Base-by-base conservation (phyloP, 2,113 vertebrate species). In the Ellobius talpinus region DNA sequence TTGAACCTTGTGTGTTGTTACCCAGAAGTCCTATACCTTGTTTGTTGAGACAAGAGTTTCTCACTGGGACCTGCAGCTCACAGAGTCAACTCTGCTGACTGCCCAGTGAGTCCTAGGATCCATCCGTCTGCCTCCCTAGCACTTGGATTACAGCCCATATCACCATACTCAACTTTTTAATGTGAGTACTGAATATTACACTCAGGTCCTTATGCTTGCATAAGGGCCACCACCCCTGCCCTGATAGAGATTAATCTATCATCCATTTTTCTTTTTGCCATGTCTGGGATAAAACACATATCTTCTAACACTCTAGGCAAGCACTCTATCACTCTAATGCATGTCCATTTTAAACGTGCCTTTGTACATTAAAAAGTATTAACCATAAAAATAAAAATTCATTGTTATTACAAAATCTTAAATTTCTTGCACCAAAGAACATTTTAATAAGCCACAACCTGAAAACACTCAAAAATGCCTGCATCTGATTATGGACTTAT, bases 391-490 rank as follows among this genome's bases (percentile, higher is more conserved):
- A 82, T 85, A 92, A 47, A 39, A 81, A 93, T 12, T 52, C 9
- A 17, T 42, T 88, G 24, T 63, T 72, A 10, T 87, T 61, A 78
- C 50, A 5, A 81, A 76, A 92, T 52, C 70, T 63, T 93, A 76
- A 61, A 50, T 42, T 90, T 55, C 17, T 91, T 19, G 31, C 31
- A 92, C 63, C n/a, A 65, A 78, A 78, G 68, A 47, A 45, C 4
- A 92, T n/a, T 90, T 87, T 36, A 68, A 84, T 36, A 73, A 79
- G 42, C 31, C 29, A 63, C 31, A 78, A 42, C 45, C 52, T 90
- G 47, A 81, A 90, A 77, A 50, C 45, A 89, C 66, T 87, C 2
- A 50, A 47, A 5, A 47, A 10, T 66, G 8, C 11, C 5, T 72
- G 11, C 19, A 52, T 63, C 31, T 90, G 76, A 91, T 52, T 58